A percentile compares a stretch with the other conserved stretches of the same genome.
phyloP scores from a whole-genome alignment of 1,140 invertebrate species.

The Samia ricini region DNA sequence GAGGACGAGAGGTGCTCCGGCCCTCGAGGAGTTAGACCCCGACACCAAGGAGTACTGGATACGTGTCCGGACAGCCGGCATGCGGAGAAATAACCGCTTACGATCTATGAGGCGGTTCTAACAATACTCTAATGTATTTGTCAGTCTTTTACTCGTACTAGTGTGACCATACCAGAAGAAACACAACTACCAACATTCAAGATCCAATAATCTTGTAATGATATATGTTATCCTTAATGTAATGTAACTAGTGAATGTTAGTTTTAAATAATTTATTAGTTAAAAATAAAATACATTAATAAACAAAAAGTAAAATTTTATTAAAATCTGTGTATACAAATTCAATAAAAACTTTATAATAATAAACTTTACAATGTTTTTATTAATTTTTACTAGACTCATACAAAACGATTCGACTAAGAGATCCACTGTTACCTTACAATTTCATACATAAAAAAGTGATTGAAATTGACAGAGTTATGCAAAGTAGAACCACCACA shows the following conservation, averaged over 20 bases:
- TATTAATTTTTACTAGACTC: not conserved
- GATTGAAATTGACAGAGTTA: too few relatives aligned
- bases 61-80: constrained; percentile 79
- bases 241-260: not conserved
- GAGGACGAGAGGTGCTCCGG: constrained; percentile 78
- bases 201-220: too few relatives aligned
- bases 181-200: too few relatives aligned
- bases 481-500: too few relatives aligned
- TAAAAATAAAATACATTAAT: not conserved
- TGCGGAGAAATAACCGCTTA: constrained; percentile 81
- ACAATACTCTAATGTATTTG: too few relatives aligned
- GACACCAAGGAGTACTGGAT: constrained; percentile 90
- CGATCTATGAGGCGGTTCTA: constrained; percentile 74
- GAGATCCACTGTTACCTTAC: too few relatives aligned
- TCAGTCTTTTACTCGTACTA: too few relatives aligned
- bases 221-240: not conserved
- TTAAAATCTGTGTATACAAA: not conserved
- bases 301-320: not conserved
- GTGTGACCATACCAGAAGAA: too few relatives aligned
- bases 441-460: too few relatives aligned
- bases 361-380: not conserved
- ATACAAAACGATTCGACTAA: not conserved
- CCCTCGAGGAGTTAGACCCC: constrained; percentile 87
- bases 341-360: not conserved
- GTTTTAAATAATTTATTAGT: not conserved